Conservation (phyloP, 2,113 vertebrate genomes). For the Laticauda colubrina region DNA sequence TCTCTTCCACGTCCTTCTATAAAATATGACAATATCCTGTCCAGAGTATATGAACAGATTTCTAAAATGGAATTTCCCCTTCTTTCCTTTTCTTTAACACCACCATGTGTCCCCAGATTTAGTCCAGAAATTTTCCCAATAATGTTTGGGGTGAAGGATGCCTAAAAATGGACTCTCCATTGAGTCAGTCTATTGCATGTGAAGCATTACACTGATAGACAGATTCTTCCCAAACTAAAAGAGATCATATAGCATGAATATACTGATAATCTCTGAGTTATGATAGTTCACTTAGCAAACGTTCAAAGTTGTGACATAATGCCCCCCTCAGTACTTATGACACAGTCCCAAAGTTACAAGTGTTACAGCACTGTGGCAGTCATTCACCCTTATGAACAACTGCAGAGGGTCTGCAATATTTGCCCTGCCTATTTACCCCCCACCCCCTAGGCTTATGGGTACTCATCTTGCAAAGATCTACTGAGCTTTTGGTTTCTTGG, state of each 20-base stretch:
- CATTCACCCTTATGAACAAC: too few species aligned
- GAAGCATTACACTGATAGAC: not conserved
- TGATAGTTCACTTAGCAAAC: too few species aligned
- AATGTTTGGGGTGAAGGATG: not conserved
- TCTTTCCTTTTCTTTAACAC: not conserved
- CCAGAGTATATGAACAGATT: not conserved
- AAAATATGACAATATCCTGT: not conserved
- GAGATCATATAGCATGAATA: not conserved
- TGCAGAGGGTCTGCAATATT: too few species aligned
- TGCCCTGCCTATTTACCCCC: too few species aligned
- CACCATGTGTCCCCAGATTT: not conserved
- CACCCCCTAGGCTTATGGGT: too few species aligned
- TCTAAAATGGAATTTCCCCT: not conserved
- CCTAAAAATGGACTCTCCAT: not conserved
- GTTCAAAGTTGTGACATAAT: too few species aligned
- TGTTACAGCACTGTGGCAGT: too few species aligned
- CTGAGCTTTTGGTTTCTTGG: too few species aligned
- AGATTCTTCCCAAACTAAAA: not conserved
- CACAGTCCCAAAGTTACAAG: too few species aligned
- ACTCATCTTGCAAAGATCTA: too few species aligned
- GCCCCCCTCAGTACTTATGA: too few species aligned
- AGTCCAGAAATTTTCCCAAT: not conserved
- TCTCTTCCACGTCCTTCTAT: not conserved
- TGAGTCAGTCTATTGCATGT: not conserved
- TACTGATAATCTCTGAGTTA: too few species aligned